Percentiles rank a stretch among this genome's conserved stretches.
These are phyloP conservation scores for Neodiprion lecontei DNA, from an alignment of 1,140 invertebrate species.

Conservation along the genomic window DNA sequence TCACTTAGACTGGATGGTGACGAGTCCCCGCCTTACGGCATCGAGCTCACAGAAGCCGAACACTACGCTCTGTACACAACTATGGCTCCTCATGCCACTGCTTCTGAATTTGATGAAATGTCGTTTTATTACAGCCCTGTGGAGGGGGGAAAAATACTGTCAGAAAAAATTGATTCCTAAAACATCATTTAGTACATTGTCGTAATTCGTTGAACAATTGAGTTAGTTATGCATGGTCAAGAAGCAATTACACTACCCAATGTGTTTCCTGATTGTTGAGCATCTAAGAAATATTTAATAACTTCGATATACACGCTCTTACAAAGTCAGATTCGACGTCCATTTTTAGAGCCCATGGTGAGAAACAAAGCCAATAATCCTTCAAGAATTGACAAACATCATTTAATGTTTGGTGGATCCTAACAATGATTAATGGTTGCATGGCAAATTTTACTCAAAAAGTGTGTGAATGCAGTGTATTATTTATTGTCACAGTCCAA, in stretches of 20 bases:
- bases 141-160: conserved; percentile 73
- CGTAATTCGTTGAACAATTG: conserved; percentile 4
- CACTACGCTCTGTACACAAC: conserved; percentile 86
- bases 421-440: conserved; percentile 22
- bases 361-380: too few relatives aligned
- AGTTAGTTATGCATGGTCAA: conserved; percentile 28
- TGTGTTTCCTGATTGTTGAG: conserved; percentile 10
- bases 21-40: conserved; percentile 49
- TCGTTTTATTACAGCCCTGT: conserved; percentile 86
- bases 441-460: background rate
- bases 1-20: conserved; percentile 41
- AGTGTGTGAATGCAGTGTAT: background rate
- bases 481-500: background rate
- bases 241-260: conserved; percentile 20
- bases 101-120: conserved; percentile 85
- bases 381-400: background rate
- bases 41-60: conserved; percentile 82
- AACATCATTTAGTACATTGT: background rate
- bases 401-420: conserved; percentile 19
- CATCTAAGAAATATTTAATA: conserved; percentile 7
- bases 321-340: too few relatives aligned
- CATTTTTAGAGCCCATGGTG: too few relatives aligned
- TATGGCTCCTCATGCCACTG: conserved; percentile 82
- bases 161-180: conserved; percentile 43
- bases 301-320: conserved; percentile 14